Percentiles rank a stretch among this genome's conserved stretches.
These are phyloP conservation scores for Eudemis profundana DNA, from an alignment of 2,888 invertebrate species.

Conservation along the genomic window DNA sequence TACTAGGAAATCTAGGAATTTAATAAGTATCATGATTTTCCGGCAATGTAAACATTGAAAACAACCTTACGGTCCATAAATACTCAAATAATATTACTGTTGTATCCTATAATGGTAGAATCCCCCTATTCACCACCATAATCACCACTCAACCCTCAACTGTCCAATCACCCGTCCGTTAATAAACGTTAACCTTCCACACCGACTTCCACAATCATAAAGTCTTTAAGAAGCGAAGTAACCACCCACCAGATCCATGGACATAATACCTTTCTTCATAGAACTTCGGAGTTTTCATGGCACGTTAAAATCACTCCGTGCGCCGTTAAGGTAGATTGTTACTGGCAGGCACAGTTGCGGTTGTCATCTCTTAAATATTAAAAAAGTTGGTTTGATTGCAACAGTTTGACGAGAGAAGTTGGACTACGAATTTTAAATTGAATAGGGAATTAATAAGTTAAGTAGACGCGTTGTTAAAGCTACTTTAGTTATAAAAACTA, in stretches of 20 bases:
- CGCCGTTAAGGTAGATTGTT: constrained; percentile 58
- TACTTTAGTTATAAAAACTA: no score
- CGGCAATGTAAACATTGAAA: no score
- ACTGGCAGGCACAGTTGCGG: constrained; percentile 45
- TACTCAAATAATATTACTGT: neutral
- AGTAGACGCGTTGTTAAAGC: neutral
- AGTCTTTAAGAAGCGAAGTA: neutral
- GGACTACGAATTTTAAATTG: neutral
- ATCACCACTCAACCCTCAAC: constrained; percentile 51
- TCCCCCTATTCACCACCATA: constrained; percentile 14
- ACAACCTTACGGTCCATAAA: neutral
- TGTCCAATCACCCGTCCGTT: constrained; percentile 59
- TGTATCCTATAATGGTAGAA: neutral
- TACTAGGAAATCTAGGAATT: no score
- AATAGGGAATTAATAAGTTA: neutral
- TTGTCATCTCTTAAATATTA: constrained; percentile 28
- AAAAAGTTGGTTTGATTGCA: constrained; percentile 9
- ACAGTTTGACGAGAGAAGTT: neutral
- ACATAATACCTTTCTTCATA: constrained; percentile 42
- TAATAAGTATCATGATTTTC: no score
- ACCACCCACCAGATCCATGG: constrained; percentile 47
- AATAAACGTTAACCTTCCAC: constrained; percentile 62
- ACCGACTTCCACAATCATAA: constrained; percentile 57
- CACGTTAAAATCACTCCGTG: constrained; percentile 57
- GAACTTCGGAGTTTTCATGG: constrained; percentile 52